Base-by-base conservation (phyloP, 2,797 vertebrate species). In the Cynodonichthys magdalenae region DNA sequence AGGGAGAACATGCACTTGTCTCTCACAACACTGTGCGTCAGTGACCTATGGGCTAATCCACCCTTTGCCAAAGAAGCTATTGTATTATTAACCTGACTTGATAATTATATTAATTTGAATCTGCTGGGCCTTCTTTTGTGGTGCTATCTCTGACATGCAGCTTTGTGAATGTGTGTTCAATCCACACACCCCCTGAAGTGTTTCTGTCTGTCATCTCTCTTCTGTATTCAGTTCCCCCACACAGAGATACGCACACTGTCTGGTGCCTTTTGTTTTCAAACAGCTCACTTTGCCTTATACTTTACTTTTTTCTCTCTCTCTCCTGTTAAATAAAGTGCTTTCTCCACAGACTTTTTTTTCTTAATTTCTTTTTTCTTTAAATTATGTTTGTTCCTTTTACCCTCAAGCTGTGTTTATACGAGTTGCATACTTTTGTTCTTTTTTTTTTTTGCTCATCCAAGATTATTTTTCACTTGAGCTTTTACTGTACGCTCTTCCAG, bases 101-200 rank as follows among this genome's bases (percentile, higher is more conserved):
- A 90, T 91, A 83, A 90, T 91, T 90, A 81, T 85, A 90, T 90
- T 88, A 87, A 89, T 91, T 90, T 73, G 76, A 86, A 90, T 92
- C 81, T 84, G 58, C 69, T 42, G 58, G 74, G 70, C 71, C 52
- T 64, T 59, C 77, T 87, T 91, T 91, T 91, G 85, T 90, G 70
- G 75, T 34, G 71, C 80, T 91, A 91, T 92, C 89, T 88, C 81
- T 81, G 78, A 89, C 87, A 87, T 67, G 83, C 89, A 91, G 89
- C 83, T 65, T 77, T 63, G 59, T 84, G 62, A 74, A 70, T 77
- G 61, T 69, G 74, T 70, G 62, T 53, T 53, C 70, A 55, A 59
- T 56, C 58, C 17, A 0, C 63, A 44, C 41, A 54, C 58, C 76
- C 78, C 69, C 74, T 8, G 15, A 69, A 79, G 68, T 67, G 64